Base-by-base conservation (phyloP, 1,140 invertebrate genomes). In the Oryctes rhinoceros region DNA sequence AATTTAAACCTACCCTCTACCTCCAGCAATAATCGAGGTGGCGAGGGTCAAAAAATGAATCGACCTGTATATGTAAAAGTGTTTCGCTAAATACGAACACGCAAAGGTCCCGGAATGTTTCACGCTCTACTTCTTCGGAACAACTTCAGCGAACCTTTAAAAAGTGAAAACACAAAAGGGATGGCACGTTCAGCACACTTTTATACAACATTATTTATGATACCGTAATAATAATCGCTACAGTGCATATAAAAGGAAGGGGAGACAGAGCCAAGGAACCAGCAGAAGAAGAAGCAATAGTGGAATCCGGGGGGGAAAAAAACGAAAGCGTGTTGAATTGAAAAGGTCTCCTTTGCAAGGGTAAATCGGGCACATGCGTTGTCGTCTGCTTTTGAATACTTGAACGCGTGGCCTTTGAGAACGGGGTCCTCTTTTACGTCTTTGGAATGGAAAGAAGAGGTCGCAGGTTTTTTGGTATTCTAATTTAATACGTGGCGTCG, bases 151-250 rank as follows among this genome's bases (percentile, higher is more conserved):
- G 37, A 37, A 24, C 47, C 75, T 76, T 76, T 76, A 76, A 76
- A 76, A 76, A 76, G 75, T 76, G 75, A 76, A 76, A 76, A 20
- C 65, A 71, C 65, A 71, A 71, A 71, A 71, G 65, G 65, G 65
- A 71, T 37, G 65, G 18, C 35, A 71, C 24, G 65, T 37, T 71
- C 37, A 71, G 35, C 65, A 71, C 65, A 71, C 65, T 67, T 67
- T 67, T 35, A 67, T 67, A 35, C 65, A 11, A 18, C 20, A 9
- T 35, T 20, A 67, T 67, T 67, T 67, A 67, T 35, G 65, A 24
- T 24, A 13, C 65, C 65, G 15, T 18, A 10, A 65, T 65, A 65
- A 24, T 67, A 67, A 67, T 67, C 65, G 20, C 30, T 6, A 67
- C 13, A 24, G 1, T 10, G 24, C 20, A 67, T 5, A 67, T 67